Evolutionary conservation across 2,113 vertebrate species (phyloP).

Genomic region (Cathartes aura): DNA sequence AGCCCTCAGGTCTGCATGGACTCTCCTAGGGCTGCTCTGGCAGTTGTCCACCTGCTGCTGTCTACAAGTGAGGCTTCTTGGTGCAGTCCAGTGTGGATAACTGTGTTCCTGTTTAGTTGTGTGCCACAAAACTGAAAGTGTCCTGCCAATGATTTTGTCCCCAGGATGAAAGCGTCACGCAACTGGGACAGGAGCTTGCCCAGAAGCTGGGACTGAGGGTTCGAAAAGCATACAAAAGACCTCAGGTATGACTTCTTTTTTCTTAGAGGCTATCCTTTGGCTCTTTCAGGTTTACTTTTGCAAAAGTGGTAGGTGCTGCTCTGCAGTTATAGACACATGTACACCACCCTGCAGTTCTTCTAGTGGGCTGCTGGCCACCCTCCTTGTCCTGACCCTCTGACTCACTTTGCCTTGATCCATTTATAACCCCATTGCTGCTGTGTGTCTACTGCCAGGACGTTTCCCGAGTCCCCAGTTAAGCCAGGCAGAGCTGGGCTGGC

Average conservation of each 20-base stretch:
- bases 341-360: background rate
- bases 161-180: slow-evolving; percentile 89
- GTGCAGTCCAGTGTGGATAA: background rate
- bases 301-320: background rate
- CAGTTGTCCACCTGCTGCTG: background rate
- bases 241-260: slow-evolving; percentile 78
- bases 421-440: background rate
- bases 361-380: background rate
- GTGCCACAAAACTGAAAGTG: background rate
- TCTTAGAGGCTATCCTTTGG: background rate
- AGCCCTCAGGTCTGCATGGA: background rate
- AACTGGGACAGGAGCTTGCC: slow-evolving; percentile 90
- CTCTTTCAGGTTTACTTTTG: background rate
- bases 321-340: background rate
- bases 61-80: background rate
- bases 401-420: background rate
- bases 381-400: background rate
- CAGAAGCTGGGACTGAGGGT: slow-evolving; percentile 85
- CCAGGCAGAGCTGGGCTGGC: background rate
- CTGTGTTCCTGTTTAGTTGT: background rate
- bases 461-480: background rate
- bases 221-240: slow-evolving; percentile 87
- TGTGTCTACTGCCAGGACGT: background rate
- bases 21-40: background rate
- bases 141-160: background rate